These are phyloP conservation scores for Thamnaconus septentrionalis DNA, from an alignment of 2,113 vertebrate genomes.

Conservation along the genomic window DNA sequence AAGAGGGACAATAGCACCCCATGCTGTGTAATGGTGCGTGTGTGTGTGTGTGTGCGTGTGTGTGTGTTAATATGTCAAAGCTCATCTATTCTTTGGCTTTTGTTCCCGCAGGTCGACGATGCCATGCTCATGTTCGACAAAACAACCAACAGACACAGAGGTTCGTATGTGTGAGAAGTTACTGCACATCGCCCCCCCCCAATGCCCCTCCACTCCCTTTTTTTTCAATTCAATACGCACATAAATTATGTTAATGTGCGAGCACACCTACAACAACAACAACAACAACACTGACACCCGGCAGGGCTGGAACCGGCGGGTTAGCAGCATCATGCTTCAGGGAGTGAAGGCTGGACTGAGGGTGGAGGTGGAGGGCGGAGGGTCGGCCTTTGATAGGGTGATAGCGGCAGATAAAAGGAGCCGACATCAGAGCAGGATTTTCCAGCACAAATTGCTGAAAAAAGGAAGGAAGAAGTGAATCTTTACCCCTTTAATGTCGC, in stretches of 20 bases:
- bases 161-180: constrained; percentile 57
- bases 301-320: constrained; percentile 15
- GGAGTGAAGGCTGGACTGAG: too few species aligned
- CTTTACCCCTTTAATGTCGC: too few species aligned
- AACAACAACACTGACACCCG: neutral
- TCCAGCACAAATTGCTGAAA: constrained; percentile 22
- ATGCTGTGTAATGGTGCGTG: constrained; percentile 68
- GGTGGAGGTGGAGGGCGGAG: too few species aligned
- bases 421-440: too few species aligned
- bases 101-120: constrained; percentile 86
- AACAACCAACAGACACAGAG: constrained; percentile 96
- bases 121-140: constrained; percentile 99
- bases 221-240: neutral
- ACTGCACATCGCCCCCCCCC: too few species aligned
- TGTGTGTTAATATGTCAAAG: constrained; percentile 37
- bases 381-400: too few species aligned
- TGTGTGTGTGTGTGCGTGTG: constrained; percentile 27
- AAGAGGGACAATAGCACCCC: constrained; percentile 73
- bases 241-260: constrained; percentile 25
- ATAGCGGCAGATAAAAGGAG: too few species aligned
- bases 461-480: neutral
- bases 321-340: neutral
- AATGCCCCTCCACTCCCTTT: neutral
- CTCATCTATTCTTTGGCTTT: constrained; percentile 61
- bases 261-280: constrained; percentile 5